Evolutionary conservation across 2,797 vertebrate species (phyloP), one percentile per base, ranked within the genome.

Genomic region (Prunella strophiata): DNA sequence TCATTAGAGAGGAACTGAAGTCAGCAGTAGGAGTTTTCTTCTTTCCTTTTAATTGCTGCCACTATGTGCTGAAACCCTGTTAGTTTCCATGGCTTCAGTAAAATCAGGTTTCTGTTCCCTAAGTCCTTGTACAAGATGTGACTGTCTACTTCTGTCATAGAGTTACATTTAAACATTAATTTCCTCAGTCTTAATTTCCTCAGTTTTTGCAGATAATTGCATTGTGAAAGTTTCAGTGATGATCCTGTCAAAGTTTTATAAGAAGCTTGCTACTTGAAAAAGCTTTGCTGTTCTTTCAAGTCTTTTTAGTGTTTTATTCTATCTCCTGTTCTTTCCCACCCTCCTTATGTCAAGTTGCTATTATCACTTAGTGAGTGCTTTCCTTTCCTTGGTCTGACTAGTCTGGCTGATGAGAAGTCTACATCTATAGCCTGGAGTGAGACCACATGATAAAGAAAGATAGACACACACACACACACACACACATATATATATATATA

Each of bases 21-120:
- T 72, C 32, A 65, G 80, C 47, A 25, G 66, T 45, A 65, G 65
- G 55, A 82, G 21, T 52, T 90, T 66, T 82, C 47, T 67, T 47
- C 40, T 84, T 92, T 75, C 26, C n/a, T 68, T 88, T 89, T 66
- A 85, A 87, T 67, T 85, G 57, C 50, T 82, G 29, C 14, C 40
- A 38, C 45, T 79, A 2, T 58, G 74, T 62, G 55, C 51, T 67
- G 40, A 73, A 94, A 75, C 15, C 17, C 54, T 50, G 5, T 42
- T 89, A 38, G 34, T 91, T 92, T 95, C 72, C 55, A 87, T 34
- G 72, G 71, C 50, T 76, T 94, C 92, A 65, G 34, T 89, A 66
- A 82, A 82, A 77, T 63, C 5, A 15, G 25, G 7, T 78, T 78
- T 82, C 68, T 93, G 43, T 83, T 96, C 66, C 62, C 48, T 17